phyloP scores from a whole-genome alignment of 2,888 invertebrate species.

The Agrochola litura region DNA sequence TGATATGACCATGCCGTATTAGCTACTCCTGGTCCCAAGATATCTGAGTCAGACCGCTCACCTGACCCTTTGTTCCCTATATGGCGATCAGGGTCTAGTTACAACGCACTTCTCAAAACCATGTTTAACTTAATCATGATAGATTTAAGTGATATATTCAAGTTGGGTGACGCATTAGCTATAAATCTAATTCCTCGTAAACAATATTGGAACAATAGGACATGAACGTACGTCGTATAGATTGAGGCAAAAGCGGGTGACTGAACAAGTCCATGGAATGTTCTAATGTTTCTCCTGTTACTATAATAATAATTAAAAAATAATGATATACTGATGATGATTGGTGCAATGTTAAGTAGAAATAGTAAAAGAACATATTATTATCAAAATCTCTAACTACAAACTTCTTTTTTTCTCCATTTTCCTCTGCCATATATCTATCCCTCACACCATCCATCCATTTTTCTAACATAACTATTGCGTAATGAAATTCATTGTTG shows the following conservation, averaged over 20 bases:
- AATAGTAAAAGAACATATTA: background rate
- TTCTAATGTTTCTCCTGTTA: background rate
- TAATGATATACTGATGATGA: background rate
- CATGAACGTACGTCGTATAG: constrained; percentile 6
- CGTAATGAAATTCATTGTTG: background rate
- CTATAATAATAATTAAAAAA: background rate
- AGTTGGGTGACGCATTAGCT: constrained; percentile 50
- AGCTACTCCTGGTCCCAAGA: constrained; percentile 47
- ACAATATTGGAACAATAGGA: constrained; percentile 28
- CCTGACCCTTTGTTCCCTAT: constrained; percentile 64
- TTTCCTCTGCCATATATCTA: background rate
- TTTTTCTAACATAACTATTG: background rate
- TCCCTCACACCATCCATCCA: background rate
- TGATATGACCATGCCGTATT: constrained; percentile 48
- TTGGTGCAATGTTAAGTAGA: background rate
- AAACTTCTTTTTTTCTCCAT: background rate
- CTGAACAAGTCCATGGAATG: background rate
- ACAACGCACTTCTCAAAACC: constrained; percentile 58
- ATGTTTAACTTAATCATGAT: constrained; percentile 57
- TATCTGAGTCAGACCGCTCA: constrained; percentile 59
- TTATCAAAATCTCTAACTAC: background rate
- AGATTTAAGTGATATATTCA: constrained; percentile 55
- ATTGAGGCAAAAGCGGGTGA: background rate
- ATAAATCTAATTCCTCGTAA: constrained; percentile 38
- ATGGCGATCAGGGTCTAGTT: constrained; percentile 51